Conservation (phyloP, 1,140 invertebrate species). For the Archegozetes longisetosus region DNA sequence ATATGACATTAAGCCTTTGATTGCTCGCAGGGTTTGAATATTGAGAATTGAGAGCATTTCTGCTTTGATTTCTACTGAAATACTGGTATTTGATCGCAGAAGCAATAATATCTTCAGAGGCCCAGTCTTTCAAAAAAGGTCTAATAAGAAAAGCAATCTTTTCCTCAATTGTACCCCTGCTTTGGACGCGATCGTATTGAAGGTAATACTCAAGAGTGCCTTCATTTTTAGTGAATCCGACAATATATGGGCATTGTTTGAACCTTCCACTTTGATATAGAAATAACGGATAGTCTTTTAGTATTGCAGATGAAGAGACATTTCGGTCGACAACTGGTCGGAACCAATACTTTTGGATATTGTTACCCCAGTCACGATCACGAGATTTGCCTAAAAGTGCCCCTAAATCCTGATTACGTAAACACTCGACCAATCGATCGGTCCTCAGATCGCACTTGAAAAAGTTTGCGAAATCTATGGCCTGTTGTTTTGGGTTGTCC, state of each 20-base stretch:
- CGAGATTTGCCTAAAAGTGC: constrained; percentile 8
- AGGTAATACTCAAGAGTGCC: constrained; percentile 18
- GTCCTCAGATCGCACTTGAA: constrained; percentile 15
- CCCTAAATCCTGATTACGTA: constrained; percentile 12
- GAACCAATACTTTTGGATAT: constrained; percentile 19
- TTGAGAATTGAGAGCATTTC: too few species aligned
- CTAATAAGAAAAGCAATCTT: constrained; percentile 16
- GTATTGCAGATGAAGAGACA: constrained; percentile 22
- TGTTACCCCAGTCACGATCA: neutral
- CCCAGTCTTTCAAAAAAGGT: constrained; percentile 14
- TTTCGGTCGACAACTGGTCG: constrained; percentile 27
- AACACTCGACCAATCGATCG: constrained; percentile 15
- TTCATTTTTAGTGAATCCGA: constrained; percentile 25
- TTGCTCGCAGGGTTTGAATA: too few species aligned
- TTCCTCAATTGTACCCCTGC: neutral
- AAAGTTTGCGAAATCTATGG: constrained; percentile 13
- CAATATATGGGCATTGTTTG: constrained; percentile 25
- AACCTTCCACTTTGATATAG: constrained; percentile 24
- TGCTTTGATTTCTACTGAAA: constrained; percentile 10
- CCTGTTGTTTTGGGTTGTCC: constrained; percentile 16
- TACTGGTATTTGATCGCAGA: constrained; percentile 12
- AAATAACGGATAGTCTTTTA: constrained; percentile 23
- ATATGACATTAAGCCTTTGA: too few species aligned
- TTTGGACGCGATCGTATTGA: neutral
- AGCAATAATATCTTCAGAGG: constrained; percentile 16